Evolutionary conservation across 2,888 invertebrate species (phyloP), one percentile per base, ranked within the genome.

Genomic region (Chrysodeixis includens): DNA sequence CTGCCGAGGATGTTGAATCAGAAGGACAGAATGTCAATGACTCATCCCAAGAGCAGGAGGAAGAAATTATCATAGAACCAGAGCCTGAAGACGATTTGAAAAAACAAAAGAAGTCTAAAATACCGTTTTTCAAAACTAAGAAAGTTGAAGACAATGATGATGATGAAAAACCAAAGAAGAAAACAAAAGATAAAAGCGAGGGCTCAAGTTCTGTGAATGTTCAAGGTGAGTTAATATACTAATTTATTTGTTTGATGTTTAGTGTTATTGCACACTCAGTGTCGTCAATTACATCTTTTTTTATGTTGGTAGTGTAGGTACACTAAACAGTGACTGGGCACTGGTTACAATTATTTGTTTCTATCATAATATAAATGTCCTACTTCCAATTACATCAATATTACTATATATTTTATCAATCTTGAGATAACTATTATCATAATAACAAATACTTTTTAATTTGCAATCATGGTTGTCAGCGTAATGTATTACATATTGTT

Each of bases 121-220:
- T 88, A 57, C 83, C 83, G 51, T 86, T 79, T 64, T 85, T 75
- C 22, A 87, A 86, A 65, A 30, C 84, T 3, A 88, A 83, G 53
- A 84, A 84, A 51, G 57, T 66, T 0, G 78, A 74, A 20, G 62
- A 53, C 12, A 12, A n/a, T 62, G 51, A 71, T 65, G 26, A 80
- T 78, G 74, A 79, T 61, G 81, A 75, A 67, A 66, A 75, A 59
- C 62, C 26, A 32, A 30, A 58, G 52, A 85, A 77, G 57, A 76
- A 70, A 58, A 79, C 67, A 32, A 84, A 83, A 68, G 66, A 65
- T 57, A 78, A 80, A 51, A 78, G 83, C 58, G 79, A 82, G 60
- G 78, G 81, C 57, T 79, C 82, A 49, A 87, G 87, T 73, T 85
- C 85, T 71, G 90, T 93, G 1, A 91, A 92, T 74, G 93, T 93